Evolutionary conservation across 2,888 invertebrate species (phyloP).

Genomic region (Hypercompe scribonia): DNA sequence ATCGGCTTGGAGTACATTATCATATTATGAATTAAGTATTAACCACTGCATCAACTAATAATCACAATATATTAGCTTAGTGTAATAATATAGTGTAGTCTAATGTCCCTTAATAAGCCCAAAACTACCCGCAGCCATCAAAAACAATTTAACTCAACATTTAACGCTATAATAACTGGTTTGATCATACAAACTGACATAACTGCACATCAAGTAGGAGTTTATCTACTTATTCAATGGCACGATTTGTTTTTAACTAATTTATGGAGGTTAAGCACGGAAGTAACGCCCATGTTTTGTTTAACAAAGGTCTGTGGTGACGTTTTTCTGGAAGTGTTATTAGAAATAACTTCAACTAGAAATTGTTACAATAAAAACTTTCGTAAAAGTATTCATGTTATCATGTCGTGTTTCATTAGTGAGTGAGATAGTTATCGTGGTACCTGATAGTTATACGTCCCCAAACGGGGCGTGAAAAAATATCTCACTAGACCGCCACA

Average conservation of each 20-base stretch:
- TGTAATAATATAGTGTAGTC: slow-evolving; percentile 20
- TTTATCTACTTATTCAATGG: slow-evolving; percentile 73
- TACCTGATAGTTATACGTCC: no score
- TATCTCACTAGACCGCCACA: no score
- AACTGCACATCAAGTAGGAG: slow-evolving; percentile 73
- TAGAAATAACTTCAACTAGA: neutral
- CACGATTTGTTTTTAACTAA: slow-evolving; percentile 85
- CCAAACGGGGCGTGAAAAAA: no score
- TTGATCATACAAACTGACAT: slow-evolving; percentile 58
- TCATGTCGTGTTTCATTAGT: no score
- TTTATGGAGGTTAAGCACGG: slow-evolving; percentile 79
- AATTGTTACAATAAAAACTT: neutral
- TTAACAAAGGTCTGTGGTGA: slow-evolving; percentile 26
- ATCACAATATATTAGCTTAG: slow-evolving; percentile 35
- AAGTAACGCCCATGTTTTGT: slow-evolving; percentile 69
- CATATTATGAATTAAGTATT: slow-evolving; percentile 16
- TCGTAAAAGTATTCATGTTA: neutral
- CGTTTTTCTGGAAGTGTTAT: slow-evolving; percentile 44
- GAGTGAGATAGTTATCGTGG: no score
- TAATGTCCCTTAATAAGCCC: slow-evolving; percentile 45
- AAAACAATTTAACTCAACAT: slow-evolving; percentile 69
- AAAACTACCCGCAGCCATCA: slow-evolving; percentile 68
- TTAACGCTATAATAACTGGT: slow-evolving; percentile 70
- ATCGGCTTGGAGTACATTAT: no score
- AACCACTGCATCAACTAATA: slow-evolving; percentile 1